A percentile compares a stretch with the other conserved stretches of the same genome.
Evolutionary conservation across 1,140 invertebrate species (phyloP).

Genomic region (Aporrectodea caliginosa): DNA sequence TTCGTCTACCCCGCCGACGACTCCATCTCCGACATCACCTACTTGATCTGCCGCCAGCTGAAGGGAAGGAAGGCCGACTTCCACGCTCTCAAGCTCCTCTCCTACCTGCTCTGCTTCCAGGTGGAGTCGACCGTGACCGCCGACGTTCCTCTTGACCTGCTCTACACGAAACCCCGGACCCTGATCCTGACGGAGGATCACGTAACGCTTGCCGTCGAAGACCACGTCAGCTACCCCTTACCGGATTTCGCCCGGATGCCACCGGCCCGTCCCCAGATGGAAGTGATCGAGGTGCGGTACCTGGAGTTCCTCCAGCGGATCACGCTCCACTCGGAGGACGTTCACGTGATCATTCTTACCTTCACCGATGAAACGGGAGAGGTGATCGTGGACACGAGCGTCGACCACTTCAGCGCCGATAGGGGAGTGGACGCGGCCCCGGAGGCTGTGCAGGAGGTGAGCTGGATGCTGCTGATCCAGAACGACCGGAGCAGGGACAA

Average conservation of each 20-base stretch:
- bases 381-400: conserved; percentile 44
- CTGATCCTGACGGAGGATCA: conserved; percentile 48
- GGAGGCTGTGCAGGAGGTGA: conserved; percentile 37
- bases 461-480: conserved; percentile 41
- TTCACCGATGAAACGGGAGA: conserved; percentile 50
- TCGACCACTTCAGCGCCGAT: conserved; percentile 45
- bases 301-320: conserved; percentile 46
- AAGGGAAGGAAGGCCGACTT: conserved; percentile 26
- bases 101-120: conserved; percentile 38
- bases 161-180: conserved; percentile 34
- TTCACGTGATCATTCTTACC: conserved; percentile 37
- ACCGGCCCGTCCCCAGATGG: conserved; percentile 44
- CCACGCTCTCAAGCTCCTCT: conserved; percentile 42
- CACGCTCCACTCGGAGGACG: conserved; percentile 31
- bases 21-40: conserved; percentile 45
- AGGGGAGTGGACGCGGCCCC: conserved; percentile 33
- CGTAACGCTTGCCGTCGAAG: conserved; percentile 45
- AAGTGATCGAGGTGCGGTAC: conserved; percentile 42
- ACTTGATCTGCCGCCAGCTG: conserved; percentile 38
- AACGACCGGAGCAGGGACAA: conserved; percentile 43
- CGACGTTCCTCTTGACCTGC: conserved; percentile 28
- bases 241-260: conserved; percentile 50
- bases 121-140: neutral
- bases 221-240: conserved; percentile 50
- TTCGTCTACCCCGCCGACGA: conserved; percentile 53